A percentile compares a stretch with the other conserved stretches of the same genome.
phyloP scores from a whole-genome alignment of 2,888 invertebrate genomes.

The Coenonympha arcania region DNA sequence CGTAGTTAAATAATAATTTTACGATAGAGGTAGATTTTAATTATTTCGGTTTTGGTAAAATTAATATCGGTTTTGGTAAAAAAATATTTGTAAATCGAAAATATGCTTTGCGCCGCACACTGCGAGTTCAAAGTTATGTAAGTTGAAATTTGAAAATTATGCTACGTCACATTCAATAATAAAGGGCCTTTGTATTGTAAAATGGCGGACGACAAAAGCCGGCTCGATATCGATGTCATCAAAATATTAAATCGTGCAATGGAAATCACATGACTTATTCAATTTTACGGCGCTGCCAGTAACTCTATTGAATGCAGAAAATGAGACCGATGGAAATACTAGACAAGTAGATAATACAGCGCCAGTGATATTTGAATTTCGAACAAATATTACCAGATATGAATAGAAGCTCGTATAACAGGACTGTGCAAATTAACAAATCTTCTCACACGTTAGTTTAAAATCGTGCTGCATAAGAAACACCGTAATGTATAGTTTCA shows the following conservation, averaged over 20 bases:
- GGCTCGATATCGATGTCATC: conserved; percentile 10
- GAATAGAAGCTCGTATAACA: conserved; percentile 5
- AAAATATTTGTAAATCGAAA: too few species aligned
- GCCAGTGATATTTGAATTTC: conserved; percentile 8
- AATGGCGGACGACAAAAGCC: conserved; percentile 1
- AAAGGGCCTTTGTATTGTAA: conserved; percentile 8
- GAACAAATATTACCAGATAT: conserved; percentile 11
- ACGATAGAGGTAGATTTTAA: too few species aligned
- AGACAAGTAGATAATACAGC: conserved; percentile 19
- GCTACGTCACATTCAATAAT: conserved; percentile 3
- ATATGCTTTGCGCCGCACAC: not conserved
- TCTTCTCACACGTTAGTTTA: not conserved
- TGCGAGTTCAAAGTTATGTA: too few species aligned
- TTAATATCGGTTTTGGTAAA: too few species aligned
- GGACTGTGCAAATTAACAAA: not conserved
- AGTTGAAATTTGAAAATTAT: not conserved
- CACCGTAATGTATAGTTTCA: not conserved
- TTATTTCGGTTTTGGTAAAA: too few species aligned
- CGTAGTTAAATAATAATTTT: too few species aligned
- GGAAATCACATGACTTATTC: conserved; percentile 22
- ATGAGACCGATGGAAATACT: conserved; percentile 19
- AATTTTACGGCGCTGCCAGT: conserved; percentile 22
- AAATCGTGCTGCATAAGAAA: not conserved
- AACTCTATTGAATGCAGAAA: conserved; percentile 23
- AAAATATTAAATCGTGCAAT: conserved; percentile 21